Conservation (phyloP, 1,140 invertebrate genomes). For the Drosophila miranda region DNA sequence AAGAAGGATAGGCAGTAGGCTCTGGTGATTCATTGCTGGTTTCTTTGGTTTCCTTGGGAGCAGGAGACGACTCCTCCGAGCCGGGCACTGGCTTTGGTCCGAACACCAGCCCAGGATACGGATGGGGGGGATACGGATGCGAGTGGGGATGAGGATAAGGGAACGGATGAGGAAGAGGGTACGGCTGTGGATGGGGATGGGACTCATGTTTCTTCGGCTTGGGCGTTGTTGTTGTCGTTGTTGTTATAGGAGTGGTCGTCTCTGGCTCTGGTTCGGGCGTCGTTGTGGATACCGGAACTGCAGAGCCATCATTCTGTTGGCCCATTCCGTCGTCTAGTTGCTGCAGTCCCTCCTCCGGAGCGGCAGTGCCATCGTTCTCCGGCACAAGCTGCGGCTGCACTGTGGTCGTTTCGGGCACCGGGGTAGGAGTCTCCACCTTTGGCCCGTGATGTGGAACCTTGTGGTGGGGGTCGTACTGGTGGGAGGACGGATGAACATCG, state of each 20-base stretch:
- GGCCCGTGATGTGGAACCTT: background rate
- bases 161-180: background rate
- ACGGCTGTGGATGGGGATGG: slow-evolving; percentile 8
- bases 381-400: slow-evolving; percentile 6
- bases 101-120: slow-evolving; percentile 6
- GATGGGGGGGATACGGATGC: background rate
- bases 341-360: slow-evolving; percentile 24
- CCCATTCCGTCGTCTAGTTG: slow-evolving; percentile 34
- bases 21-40: slow-evolving; percentile 6
- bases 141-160: slow-evolving; percentile 18
- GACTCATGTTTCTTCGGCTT: slow-evolving; percentile 33
- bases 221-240: slow-evolving; percentile 36
- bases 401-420: slow-evolving; percentile 41
- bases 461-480: background rate
- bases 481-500: slow-evolving; percentile 18
- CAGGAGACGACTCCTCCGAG: background rate
- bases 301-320: background rate
- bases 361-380: slow-evolving; percentile 10
- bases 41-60: slow-evolving; percentile 9
- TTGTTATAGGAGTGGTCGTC: slow-evolving; percentile 31
- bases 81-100: background rate
- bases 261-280: slow-evolving; percentile 30
- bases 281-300: slow-evolving; percentile 38
- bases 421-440: background rate
- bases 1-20: slow-evolving; percentile 14